These are phyloP conservation scores for Ips typographus DNA, from an alignment of 1,140 invertebrate species.

Conservation along the genomic window DNA sequence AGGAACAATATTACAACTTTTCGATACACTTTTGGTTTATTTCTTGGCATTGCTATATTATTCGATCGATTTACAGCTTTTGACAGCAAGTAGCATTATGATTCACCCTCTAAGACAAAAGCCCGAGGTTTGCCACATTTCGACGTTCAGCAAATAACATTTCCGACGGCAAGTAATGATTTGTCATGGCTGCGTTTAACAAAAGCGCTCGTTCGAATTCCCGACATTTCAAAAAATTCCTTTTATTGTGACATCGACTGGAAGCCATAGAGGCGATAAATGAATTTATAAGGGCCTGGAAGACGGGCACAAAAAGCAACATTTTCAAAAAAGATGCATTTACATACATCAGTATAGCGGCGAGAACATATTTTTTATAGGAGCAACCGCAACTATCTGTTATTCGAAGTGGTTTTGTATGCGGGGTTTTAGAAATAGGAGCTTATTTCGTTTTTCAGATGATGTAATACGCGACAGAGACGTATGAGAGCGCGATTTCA, in stretches of 20 bases:
- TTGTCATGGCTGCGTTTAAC: no score
- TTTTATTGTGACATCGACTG: not conserved
- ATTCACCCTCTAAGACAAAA: no score
- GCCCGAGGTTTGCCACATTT: no score
- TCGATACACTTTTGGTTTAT: no score
- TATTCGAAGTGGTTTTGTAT: conserved; percentile 27
- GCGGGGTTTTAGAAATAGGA: conserved; percentile 15
- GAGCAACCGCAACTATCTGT: conserved; percentile 21
- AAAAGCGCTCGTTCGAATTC: no score
- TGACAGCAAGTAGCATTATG: no score
- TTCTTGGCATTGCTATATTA: no score
- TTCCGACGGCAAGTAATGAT: no score
- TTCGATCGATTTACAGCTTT: no score
- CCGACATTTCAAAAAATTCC: not conserved
- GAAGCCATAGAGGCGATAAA: not conserved
- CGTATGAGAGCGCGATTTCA: conserved; percentile 35
- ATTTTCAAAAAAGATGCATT: not conserved
- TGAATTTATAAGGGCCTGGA: not conserved
- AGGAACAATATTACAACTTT: no score
- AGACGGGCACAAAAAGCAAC: not conserved
- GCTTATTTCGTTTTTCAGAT: conserved; percentile 23
- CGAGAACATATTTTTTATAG: conserved; percentile 22
- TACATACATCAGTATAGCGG: conserved; percentile 21
- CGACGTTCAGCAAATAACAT: no score
- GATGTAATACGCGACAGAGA: conserved; percentile 37